A percentile compares a stretch with the other conserved stretches of the same genome.
These are phyloP conservation scores for Muscina levida DNA, from an alignment of 2,888 invertebrate species.

Conservation along the genomic window DNA sequence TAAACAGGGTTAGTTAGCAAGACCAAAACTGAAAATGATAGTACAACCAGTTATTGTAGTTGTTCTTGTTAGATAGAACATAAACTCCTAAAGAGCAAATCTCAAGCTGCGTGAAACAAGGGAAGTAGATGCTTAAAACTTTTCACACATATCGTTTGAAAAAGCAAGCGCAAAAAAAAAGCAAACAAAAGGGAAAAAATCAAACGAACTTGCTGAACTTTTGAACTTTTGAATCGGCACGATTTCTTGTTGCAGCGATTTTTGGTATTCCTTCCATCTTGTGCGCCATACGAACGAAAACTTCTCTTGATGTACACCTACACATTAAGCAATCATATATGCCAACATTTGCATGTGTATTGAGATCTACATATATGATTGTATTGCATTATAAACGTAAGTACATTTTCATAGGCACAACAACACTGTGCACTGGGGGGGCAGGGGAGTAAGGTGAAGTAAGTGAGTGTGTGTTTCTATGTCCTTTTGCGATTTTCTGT, in stretches of 20 bases:
- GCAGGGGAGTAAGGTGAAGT: too few relatives aligned
- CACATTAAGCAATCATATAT: neutral
- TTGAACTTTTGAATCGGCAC: constrained; percentile 45
- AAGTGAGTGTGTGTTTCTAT: neutral
- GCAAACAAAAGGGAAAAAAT: constrained; percentile 3
- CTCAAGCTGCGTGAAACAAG: constrained; percentile 2
- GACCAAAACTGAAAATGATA: too few relatives aligned
- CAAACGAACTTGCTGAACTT: constrained; percentile 46
- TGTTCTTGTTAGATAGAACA: too few relatives aligned
- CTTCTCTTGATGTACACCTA: constrained; percentile 22
- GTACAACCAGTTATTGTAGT: too few relatives aligned
- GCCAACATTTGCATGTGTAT: neutral
- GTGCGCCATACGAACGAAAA: neutral
- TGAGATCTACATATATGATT: neutral
- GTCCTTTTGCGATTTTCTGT: neutral
- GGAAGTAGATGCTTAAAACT: neutral
- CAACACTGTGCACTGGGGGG: neutral
- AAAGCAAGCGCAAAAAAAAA: too few relatives aligned
- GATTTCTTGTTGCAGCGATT: constrained; percentile 5
- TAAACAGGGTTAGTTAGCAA: neutral
- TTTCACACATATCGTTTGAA: neutral
- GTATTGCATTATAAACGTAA: neutral
- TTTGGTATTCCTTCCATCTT: neutral
- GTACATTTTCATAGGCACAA: neutral
- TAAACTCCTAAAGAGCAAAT: constrained; percentile 47